Evolutionary conservation across 2,888 invertebrate genomes (phyloP).

Genomic region (Gryllus longicercus): DNA sequence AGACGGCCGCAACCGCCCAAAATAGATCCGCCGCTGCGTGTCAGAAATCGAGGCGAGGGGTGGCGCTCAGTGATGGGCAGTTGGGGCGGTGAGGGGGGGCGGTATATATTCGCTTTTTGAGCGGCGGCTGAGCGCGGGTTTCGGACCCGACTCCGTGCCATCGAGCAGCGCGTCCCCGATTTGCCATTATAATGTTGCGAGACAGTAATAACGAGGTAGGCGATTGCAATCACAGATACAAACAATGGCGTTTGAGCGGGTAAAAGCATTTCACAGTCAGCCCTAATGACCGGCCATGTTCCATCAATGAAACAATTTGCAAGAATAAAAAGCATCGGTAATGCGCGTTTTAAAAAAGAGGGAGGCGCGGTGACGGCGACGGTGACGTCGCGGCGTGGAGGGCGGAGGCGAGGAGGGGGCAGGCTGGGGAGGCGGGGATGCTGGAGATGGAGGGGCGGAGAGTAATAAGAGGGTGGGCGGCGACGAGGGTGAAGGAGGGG

Average conservation of each 20-base stretch:
- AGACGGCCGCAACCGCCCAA: too few relatives aligned
- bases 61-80: too few relatives aligned
- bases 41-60: too few relatives aligned
- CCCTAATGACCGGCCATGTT: constrained; percentile 17
- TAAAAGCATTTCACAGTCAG: constrained; percentile 17
- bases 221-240: constrained; percentile 17
- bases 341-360: constrained; percentile 11
- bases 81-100: too few relatives aligned
- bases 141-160: too few relatives aligned
- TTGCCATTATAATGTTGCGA: constrained; percentile 17
- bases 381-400: background rate
- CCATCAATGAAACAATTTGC: constrained; percentile 17
- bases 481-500: too few relatives aligned
- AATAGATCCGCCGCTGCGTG: too few relatives aligned
- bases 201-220: constrained; percentile 11
- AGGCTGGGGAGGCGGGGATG: too few relatives aligned
- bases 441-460: too few relatives aligned
- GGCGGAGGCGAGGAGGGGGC: background rate
- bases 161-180: background rate
- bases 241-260: constrained; percentile 17
- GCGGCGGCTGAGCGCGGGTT: too few relatives aligned
- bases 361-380: background rate
- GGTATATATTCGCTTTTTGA: too few relatives aligned
- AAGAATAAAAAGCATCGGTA: constrained; percentile 17
- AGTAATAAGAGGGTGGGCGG: too few relatives aligned